Percentiles rank a stretch among this genome's conserved stretches.
phyloP scores from a whole-genome alignment of 2,888 invertebrate genomes.

The Mechanitis messenoides region DNA sequence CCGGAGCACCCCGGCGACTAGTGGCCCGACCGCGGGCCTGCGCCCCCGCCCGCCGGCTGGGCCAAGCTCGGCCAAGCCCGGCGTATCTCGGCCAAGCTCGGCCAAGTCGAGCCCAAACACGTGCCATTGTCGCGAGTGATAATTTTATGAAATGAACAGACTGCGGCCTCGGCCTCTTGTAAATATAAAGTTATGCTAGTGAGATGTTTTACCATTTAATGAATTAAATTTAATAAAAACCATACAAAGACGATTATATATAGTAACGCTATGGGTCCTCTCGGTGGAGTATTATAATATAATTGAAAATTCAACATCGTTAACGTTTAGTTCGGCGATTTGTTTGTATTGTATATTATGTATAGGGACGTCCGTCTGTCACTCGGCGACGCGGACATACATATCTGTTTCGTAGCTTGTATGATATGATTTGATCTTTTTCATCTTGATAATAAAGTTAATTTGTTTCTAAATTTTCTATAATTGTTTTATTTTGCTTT shows the following conservation, averaged over 20 bases:
- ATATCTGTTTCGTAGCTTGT: slow-evolving; percentile 69
- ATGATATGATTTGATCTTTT: slow-evolving; percentile 72
- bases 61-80: slow-evolving; percentile 44
- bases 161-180: slow-evolving; percentile 61
- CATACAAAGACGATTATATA: slow-evolving; percentile 56
- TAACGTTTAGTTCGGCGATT: slow-evolving; percentile 54
- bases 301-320: slow-evolving; percentile 62
- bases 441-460: slow-evolving; percentile 77
- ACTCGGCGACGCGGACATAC: slow-evolving; percentile 42
- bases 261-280: slow-evolving; percentile 53
- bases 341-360: slow-evolving; percentile 43
- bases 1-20: slow-evolving; percentile 99
- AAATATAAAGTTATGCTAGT: slow-evolving; percentile 69
- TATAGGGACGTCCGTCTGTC: slow-evolving; percentile 38
- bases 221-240: slow-evolving; percentile 46
- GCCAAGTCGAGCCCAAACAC: slow-evolving; percentile 28
- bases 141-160: slow-evolving; percentile 68
- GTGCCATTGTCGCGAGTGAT: slow-evolving; percentile 65
- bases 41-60: slow-evolving; percentile 81
- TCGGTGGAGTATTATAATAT: slow-evolving; percentile 58
- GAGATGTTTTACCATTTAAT: slow-evolving; percentile 72
- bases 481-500: slow-evolving; percentile 33
- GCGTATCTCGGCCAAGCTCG: slow-evolving; percentile 10
- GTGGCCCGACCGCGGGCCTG: slow-evolving; percentile 41
- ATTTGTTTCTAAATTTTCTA: slow-evolving; percentile 76